These are phyloP conservation scores for Cremastobaeus sp. DNA, from an alignment of 2,888 invertebrate genomes.

Conservation along the genomic window DNA sequence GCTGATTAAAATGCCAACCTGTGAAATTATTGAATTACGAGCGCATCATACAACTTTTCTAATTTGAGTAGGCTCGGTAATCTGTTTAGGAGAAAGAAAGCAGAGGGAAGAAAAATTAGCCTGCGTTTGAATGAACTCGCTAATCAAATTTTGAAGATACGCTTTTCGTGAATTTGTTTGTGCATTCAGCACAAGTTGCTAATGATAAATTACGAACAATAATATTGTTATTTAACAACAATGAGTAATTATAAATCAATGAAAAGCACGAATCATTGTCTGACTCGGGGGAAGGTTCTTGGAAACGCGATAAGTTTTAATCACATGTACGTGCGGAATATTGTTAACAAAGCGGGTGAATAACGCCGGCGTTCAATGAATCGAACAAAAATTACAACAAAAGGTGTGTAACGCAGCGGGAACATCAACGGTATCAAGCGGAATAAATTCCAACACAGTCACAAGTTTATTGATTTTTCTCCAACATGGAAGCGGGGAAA, in stretches of 20 bases:
- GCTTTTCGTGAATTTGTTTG: constrained; percentile 22
- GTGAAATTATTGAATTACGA: constrained; percentile 44
- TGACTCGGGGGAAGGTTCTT: too few species aligned
- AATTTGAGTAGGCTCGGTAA: constrained; percentile 49
- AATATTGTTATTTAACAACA: too few species aligned
- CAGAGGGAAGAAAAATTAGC: constrained; percentile 50
- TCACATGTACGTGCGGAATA: too few species aligned
- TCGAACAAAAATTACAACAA: not conserved
- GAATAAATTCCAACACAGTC: not conserved
- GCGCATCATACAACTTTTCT: constrained; percentile 44
- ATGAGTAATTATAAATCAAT: too few species aligned
- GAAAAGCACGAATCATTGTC: too few species aligned
- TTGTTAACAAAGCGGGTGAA: too few species aligned
- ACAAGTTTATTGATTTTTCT: constrained; percentile 17
- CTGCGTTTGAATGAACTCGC: constrained; percentile 43
- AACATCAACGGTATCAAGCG: not conserved
- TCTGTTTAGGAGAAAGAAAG: constrained; percentile 44
- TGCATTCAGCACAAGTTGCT: constrained; percentile 9
- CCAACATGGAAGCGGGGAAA: constrained; percentile 2
- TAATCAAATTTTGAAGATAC: constrained; percentile 35
- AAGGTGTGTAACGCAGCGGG: not conserved
- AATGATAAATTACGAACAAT: not conserved
- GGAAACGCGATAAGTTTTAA: too few species aligned
- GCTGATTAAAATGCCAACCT: not conserved
- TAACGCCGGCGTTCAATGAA: too few species aligned